Base-by-base conservation (phyloP, 2,797 vertebrate species). In the Gallinago nigripennis region DNA sequence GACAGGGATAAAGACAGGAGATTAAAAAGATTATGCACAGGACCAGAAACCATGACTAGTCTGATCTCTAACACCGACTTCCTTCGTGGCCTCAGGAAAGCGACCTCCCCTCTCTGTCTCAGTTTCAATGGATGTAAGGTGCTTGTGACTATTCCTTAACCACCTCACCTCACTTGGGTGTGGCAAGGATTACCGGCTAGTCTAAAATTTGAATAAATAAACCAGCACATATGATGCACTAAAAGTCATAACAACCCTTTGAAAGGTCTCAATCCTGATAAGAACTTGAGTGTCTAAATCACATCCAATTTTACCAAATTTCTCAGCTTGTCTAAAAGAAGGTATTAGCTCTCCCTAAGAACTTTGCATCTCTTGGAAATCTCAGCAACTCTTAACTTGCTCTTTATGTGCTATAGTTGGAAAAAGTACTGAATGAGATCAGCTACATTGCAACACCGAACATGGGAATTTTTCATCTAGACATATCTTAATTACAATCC, bases 391-490 rank as follows among this genome's bases (percentile, higher is more conserved):
- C 71, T 60, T 48, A 68, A 78, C 76, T 94, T 82, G 75, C 48
- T 81, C 69, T 80, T 91, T 45, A 24, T 31, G 65, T 8, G 39
- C 46, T n/a, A 12, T 5, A 57, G 58, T 8, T 65, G 81, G 83
- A 45, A 70, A 92, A 96, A 96, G 43, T 8, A 46, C 48, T 68
- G 69, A 71, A 90, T 95, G 87, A 96, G 91, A 84, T 93, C 93
- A 95, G 93, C 94, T 46, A 9, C 91, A 86, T 24, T 87, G 88
- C 93, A 91, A 96, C 90, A 95, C 80, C 2, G 28, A 90, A 90
- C 88, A 92, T n/a, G 83, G 88, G 95, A 92, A 92, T 80, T 93
- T 70, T 85, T 96, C 95, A 93, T 86, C 83, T 54, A 86, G 91
- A 64, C 45, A 0, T n/a, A 84, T 90, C 94, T 96, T 93, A 92